Conservation (phyloP, 2,113 vertebrate species). For the Lagopus leucura region DNA sequence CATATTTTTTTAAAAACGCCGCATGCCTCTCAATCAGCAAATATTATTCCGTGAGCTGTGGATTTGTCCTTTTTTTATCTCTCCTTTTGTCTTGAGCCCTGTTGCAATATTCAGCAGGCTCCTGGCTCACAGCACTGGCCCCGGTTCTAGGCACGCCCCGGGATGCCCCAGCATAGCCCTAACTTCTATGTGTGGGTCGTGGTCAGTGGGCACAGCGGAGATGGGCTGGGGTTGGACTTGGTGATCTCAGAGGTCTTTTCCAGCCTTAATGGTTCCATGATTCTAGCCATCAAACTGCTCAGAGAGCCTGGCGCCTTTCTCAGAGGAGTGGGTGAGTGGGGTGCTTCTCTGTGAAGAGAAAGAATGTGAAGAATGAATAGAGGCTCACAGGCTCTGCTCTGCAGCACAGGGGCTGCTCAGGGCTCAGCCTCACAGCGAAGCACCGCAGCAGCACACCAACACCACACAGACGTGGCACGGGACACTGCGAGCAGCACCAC, state of each 20-base stretch:
- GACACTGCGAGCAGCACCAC: not conserved
- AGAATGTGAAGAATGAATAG: no score
- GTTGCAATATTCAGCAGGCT: conserved; percentile 61
- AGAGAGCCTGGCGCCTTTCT: not conserved
- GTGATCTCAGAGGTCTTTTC: not conserved
- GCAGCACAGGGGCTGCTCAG: fast-evolving
- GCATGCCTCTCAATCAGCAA: conserved; percentile 38
- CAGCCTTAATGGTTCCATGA: not conserved
- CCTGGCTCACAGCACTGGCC: not conserved
- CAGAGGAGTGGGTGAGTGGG: not conserved
- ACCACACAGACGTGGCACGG: not conserved
- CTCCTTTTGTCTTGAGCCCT: conserved; percentile 40
- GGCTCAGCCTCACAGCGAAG: not conserved
- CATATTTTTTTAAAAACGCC: conserved; percentile 29
- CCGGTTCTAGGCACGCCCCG: not conserved
- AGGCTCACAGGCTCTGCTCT: not conserved
- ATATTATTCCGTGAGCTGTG: not conserved
- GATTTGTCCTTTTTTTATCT: not conserved
- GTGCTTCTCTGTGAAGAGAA: not conserved
- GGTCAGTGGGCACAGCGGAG: not conserved
- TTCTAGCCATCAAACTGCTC: not conserved
- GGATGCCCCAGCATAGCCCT: no score
- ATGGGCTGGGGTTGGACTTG: not conserved
- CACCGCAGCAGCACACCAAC: not conserved
- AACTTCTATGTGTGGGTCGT: not conserved